These are phyloP conservation scores for Heliangelus exortis DNA, from an alignment of 2,797 vertebrate species.

Conservation along the genomic window DNA sequence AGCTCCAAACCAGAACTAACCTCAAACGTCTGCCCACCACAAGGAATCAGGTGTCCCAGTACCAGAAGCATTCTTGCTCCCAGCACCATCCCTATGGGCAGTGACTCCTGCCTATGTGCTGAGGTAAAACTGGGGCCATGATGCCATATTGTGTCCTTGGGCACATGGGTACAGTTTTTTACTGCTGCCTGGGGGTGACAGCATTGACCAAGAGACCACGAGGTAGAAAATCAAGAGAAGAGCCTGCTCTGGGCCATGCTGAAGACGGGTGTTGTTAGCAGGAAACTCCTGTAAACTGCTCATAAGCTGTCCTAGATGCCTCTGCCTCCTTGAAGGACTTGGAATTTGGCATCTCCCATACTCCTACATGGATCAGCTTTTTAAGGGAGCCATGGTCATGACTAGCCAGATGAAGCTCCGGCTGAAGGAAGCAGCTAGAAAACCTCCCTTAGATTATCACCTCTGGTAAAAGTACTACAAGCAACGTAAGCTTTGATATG, in stretches of 20 bases:
- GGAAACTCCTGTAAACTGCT: neutral
- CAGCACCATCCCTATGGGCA: neutral
- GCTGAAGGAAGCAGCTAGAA: neutral
- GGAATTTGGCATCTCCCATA: neutral
- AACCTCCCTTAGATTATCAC: neutral
- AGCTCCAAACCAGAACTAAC: neutral
- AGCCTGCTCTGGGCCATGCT: neutral
- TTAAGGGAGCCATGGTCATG: neutral
- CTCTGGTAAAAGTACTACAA: neutral
- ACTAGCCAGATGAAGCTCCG: neutral
- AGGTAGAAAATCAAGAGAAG: neutral
- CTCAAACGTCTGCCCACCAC: too few relatives aligned
- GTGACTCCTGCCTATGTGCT: neutral
- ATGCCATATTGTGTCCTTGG: neutral
- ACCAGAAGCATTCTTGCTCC: neutral
- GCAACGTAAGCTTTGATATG: neutral
- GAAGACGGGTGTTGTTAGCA: neutral
- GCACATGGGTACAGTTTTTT: neutral
- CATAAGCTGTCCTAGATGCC: neutral
- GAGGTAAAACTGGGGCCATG: neutral
- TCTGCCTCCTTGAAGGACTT: neutral
- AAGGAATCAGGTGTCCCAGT: neutral
- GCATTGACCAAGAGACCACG: neutral
- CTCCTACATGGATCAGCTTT: neutral
- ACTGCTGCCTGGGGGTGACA: neutral